Conservation (phyloP, 1,140 invertebrate genomes). For the Eulimnadia texana region DNA sequence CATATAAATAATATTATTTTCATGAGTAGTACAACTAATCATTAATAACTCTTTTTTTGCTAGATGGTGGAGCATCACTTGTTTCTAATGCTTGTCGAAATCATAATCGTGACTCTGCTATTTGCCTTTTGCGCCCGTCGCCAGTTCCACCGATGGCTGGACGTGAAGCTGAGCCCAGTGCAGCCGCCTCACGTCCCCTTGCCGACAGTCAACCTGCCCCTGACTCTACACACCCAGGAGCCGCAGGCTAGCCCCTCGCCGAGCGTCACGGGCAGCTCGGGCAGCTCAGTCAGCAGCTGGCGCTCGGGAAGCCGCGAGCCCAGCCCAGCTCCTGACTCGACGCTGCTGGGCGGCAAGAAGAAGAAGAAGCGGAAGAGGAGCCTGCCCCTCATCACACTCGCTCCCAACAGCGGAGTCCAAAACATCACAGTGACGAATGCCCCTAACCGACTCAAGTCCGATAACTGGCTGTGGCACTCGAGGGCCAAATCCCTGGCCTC, state of each 20-base stretch:
- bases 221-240: too few relatives aligned
- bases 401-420: constrained; percentile 13
- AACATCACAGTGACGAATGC: constrained; percentile 3
- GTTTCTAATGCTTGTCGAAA: constrained; percentile 35
- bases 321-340: background rate
- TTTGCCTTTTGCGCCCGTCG: constrained; percentile 32
- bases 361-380: constrained; percentile 7
- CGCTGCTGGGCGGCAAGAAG: background rate
- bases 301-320: constrained; percentile 9
- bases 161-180: constrained; percentile 15
- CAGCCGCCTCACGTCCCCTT: too few relatives aligned
- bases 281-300: constrained; percentile 7
- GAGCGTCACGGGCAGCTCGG: constrained; percentile 3
- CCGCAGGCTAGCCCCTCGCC: background rate
- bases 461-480: constrained; percentile 27
- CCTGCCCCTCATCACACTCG: constrained; percentile 22
- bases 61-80: constrained; percentile 36
- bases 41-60: background rate
- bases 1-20: constrained; percentile 28
- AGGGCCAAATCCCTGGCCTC: constrained; percentile 9
- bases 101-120: constrained; percentile 34
- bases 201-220: too few relatives aligned
- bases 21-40: constrained; percentile 21
- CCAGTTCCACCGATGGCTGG: constrained; percentile 20
- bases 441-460: constrained; percentile 22